A percentile compares a stretch with the other conserved stretches of the same genome.
phyloP scores from a whole-genome alignment of 2,113 vertebrate genomes.

The Glaucomys volans region DNA sequence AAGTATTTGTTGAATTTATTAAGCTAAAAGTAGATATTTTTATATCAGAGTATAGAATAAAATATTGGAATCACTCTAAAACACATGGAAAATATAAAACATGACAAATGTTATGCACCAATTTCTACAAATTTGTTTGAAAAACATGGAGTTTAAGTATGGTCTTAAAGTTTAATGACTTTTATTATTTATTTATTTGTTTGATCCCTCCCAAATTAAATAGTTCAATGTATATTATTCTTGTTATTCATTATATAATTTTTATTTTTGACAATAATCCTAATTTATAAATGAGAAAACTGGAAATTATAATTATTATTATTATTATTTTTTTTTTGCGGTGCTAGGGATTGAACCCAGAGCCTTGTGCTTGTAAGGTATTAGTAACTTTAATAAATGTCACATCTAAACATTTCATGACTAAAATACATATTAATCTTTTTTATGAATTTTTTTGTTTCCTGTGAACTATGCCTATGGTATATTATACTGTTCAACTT shows the following conservation, averaged over 20 bases:
- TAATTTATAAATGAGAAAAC: conserved; percentile 22
- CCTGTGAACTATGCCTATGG: not conserved
- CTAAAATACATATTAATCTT: not conserved
- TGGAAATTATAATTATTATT: too few relatives aligned
- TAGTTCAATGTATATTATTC: not conserved
- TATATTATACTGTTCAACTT: conserved; percentile 40
- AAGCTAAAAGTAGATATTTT: not conserved
- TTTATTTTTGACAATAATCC: not conserved
- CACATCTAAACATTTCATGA: not conserved
- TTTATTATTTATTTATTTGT: not conserved
- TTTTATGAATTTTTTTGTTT: not conserved
- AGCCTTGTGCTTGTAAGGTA: too few relatives aligned
- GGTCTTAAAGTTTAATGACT: not conserved
- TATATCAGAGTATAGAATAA: not conserved
- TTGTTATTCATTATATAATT: not conserved
- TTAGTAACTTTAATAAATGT: not conserved
- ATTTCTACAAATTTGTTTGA: not conserved
- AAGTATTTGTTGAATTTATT: not conserved
- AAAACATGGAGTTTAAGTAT: not conserved
- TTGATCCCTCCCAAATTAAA: not conserved
- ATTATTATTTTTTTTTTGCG: too few relatives aligned
- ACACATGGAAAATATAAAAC: not conserved
- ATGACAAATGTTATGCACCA: not conserved
- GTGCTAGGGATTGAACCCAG: too few relatives aligned
- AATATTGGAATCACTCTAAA: not conserved